Evolutionary conservation across 1,140 invertebrate genomes (phyloP).

Genomic region (Papilio glaucus): DNA sequence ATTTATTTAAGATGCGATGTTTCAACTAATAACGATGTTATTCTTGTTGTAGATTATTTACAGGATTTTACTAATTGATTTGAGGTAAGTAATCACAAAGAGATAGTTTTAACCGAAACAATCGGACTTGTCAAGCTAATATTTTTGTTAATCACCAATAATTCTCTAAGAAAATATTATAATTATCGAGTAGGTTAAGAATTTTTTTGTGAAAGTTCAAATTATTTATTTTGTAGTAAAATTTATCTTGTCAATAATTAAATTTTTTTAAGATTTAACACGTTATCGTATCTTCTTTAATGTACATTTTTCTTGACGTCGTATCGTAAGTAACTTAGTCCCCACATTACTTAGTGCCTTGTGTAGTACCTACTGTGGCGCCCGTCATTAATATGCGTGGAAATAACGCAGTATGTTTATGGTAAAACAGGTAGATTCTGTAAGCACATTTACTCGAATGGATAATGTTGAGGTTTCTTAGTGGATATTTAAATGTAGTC

Average conservation of each 20-base stretch:
- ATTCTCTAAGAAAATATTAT: conserved; percentile 16
- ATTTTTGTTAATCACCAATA: too few relatives aligned
- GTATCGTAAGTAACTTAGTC: conserved; percentile 21
- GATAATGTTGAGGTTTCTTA: conserved; percentile 29
- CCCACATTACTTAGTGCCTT: conserved; percentile 30
- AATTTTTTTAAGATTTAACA: neutral
- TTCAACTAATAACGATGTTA: conserved; percentile 12
- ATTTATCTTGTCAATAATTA: neutral
- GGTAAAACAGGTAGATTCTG: conserved; percentile 36
- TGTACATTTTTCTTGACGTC: conserved; percentile 26
- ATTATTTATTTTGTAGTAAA: neutral
- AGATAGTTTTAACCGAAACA: too few relatives aligned
- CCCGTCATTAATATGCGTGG: conserved; percentile 38
- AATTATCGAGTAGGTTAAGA: too few relatives aligned
- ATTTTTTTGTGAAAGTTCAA: too few relatives aligned
- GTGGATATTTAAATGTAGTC: conserved; percentile 22
- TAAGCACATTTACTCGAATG: conserved; percentile 36
- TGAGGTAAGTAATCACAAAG: too few relatives aligned
- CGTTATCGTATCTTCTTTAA: neutral
- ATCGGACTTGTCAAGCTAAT: too few relatives aligned
- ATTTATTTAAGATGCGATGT: conserved; percentile 6
- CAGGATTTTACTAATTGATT: too few relatives aligned
- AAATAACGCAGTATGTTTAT: conserved; percentile 35
- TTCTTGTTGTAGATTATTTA: neutral
- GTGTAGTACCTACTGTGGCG: conserved; percentile 23